These are phyloP conservation scores for Drosophila navojoa DNA, from an alignment of 1,140 invertebrate genomes.

Conservation along the genomic window DNA sequence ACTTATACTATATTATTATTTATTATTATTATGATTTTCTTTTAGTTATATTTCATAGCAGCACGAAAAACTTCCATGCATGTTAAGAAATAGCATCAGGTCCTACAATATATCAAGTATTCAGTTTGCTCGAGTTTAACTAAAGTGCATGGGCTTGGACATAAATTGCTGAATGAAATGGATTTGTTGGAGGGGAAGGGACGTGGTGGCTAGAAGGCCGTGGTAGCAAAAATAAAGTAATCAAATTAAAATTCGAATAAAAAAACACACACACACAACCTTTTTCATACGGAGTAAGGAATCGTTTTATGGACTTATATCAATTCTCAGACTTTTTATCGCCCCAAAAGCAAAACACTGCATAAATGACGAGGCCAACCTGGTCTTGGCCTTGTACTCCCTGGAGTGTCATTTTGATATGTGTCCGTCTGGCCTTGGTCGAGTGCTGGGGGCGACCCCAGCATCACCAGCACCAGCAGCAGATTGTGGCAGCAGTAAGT, in stretches of 20 bases:
- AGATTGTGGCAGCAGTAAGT: background rate
- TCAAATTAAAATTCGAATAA: conserved; percentile 79
- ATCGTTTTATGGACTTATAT: conserved; percentile 75
- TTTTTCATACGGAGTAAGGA: conserved; percentile 35
- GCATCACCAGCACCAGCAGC: background rate
- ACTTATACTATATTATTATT: background rate
- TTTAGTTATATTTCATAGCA: conserved; percentile 5
- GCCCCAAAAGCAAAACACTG: conserved; percentile 49
- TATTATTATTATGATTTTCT: background rate
- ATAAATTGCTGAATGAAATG: conserved; percentile 28
- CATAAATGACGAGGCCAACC: conserved; percentile 58
- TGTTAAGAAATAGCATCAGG: conserved; percentile 7
- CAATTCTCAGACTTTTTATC: conserved; percentile 73
- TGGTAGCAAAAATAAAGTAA: conserved; percentile 55
- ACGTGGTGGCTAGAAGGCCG: background rate
- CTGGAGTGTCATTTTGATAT: conserved; percentile 75
- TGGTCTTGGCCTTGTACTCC: conserved; percentile 50
- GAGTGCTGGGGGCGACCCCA: background rate
- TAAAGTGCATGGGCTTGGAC: conserved; percentile 8
- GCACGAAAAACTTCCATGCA: conserved; percentile 8
- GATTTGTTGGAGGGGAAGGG: conserved; percentile 9
- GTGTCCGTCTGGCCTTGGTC: conserved; percentile 50
- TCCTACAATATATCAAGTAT: conserved; percentile 29
- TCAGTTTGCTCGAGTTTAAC: conserved; percentile 17
- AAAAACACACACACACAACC: conserved; percentile 64